Base-by-base conservation (phyloP, 2,113 vertebrate species). In the Poeciliopsis occidentalis region DNA sequence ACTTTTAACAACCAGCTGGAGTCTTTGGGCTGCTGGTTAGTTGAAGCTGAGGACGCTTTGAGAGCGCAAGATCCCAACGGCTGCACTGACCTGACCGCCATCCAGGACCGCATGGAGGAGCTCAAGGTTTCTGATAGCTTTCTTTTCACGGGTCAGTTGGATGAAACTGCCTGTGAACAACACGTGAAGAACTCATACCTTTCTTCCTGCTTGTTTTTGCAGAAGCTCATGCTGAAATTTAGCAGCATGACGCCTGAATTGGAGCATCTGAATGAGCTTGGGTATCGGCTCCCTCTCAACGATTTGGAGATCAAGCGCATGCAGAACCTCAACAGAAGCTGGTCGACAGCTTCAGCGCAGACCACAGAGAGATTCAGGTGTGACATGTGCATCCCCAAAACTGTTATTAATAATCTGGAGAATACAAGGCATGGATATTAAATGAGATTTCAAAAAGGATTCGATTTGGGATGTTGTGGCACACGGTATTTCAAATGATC, bases 351-450 rank as follows among this genome's bases (percentile, higher is more conserved):
- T 61, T 98, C 97, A 6, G 95, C 94, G 32, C 97, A 98, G 87
- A 98, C 96, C 37, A 98, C 95, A 0, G 98, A 99, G 89, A 95
- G 97, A 88, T 98, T 99, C 95, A 99, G 98, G 98, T 98, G 76
- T 19, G 51, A 4, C 37, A 3, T 11, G 17, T 19, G 44, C 4
- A 47, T 47, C 44, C 17, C 17, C 44, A 47, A 47, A 19, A 47
- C 13, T 47, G 17, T 47, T 47, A n/a, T 57, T 57, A 10, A 57
- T 57, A n/a, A n/a, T 57, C 51, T 5, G 2, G 2, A 3, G 17
- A n/a, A 17, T 7, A 47, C 4, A 47, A 1, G 44, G 44, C 44
- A 47, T 19, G 17, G 44, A 19, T 47, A 47, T 47, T 47, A 22
- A 17, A 47, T 0, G 15, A 47, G 1, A 19, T 47, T 17, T 19